phyloP scores from a whole-genome alignment of 1,140 invertebrate genomes.

The Cylas formicarius region DNA sequence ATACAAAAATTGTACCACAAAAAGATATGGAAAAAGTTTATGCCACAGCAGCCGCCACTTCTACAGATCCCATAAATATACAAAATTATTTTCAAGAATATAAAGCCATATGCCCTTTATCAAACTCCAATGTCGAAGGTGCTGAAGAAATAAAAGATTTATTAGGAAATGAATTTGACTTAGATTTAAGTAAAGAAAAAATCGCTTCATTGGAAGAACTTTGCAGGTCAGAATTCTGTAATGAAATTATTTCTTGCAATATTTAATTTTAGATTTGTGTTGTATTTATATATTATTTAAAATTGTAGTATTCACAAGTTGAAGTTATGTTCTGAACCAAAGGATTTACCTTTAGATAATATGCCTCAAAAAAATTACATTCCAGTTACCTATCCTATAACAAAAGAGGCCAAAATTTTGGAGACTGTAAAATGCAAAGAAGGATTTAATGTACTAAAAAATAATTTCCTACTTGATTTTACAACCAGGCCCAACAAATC shows the following conservation, averaged over 20 bases:
- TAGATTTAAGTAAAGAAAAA: constrained; percentile 9
- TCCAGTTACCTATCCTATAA: constrained; percentile 12
- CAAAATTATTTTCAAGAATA: constrained; percentile 24
- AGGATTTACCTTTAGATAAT: constrained; percentile 10
- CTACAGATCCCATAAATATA: constrained; percentile 19
- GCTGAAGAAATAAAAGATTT: constrained; percentile 9
- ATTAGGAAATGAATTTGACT: constrained; percentile 16
- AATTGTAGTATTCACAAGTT: constrained; percentile 23
- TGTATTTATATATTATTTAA: neutral
- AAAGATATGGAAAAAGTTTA: constrained; percentile 34
- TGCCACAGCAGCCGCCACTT: constrained; percentile 13
- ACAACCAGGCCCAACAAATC: neutral
- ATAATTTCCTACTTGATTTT: neutral
- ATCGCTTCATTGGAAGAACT: constrained; percentile 17
- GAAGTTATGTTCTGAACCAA: constrained; percentile 15
- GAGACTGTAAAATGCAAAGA: constrained; percentile 10
- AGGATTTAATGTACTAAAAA: constrained; percentile 3
- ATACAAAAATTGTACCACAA: no score
- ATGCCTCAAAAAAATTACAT: constrained; percentile 6
- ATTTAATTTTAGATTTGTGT: neutral
- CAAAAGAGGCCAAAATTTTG: neutral
- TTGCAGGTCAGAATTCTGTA: constrained; percentile 21
- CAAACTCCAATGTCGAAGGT: neutral
- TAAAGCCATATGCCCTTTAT: neutral
- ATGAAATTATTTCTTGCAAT: constrained; percentile 2